Evolutionary conservation across 1,140 invertebrate species (phyloP).

Genomic region (Charaxes varanes): DNA sequence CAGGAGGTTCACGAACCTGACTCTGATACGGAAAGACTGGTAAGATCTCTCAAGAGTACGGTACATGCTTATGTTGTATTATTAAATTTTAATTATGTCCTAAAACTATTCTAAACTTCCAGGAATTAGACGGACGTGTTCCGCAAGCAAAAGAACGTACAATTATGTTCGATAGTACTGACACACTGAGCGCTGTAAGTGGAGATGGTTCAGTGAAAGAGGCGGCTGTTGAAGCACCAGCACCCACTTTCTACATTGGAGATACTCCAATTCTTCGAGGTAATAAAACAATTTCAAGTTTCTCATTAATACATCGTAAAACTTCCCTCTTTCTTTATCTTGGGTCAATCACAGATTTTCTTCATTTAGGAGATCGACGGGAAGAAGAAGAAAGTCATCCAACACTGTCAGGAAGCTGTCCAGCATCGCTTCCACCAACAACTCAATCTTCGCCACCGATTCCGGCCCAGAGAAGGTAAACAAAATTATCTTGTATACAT

Average conservation of each 20-base stretch:
- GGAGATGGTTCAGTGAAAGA: constrained; percentile 61
- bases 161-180: constrained; percentile 70
- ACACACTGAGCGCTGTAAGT: constrained; percentile 63
- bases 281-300: too few relatives aligned
- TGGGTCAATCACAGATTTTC: neutral
- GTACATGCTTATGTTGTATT: neutral
- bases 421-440: constrained; percentile 52
- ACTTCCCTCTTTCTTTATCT: too few relatives aligned
- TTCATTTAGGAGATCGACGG: constrained; percentile 30
- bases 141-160: constrained; percentile 66
- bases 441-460: constrained; percentile 51
- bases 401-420: constrained; percentile 53
- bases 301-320: too few relatives aligned
- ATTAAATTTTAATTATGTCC: neutral
- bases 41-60: too few relatives aligned
- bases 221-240: constrained; percentile 49
- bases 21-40: constrained; percentile 64
- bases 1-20: constrained; percentile 67
- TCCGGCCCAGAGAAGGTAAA: constrained; percentile 64
- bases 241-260: constrained; percentile 69
- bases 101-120: constrained; percentile 18
- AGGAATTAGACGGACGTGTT: constrained; percentile 51
- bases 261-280: constrained; percentile 68
- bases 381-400: constrained; percentile 44
- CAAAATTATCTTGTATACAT: too few relatives aligned